Conservation (phyloP, 2,888 invertebrate species). For the Coleophora flavipennella region DNA sequence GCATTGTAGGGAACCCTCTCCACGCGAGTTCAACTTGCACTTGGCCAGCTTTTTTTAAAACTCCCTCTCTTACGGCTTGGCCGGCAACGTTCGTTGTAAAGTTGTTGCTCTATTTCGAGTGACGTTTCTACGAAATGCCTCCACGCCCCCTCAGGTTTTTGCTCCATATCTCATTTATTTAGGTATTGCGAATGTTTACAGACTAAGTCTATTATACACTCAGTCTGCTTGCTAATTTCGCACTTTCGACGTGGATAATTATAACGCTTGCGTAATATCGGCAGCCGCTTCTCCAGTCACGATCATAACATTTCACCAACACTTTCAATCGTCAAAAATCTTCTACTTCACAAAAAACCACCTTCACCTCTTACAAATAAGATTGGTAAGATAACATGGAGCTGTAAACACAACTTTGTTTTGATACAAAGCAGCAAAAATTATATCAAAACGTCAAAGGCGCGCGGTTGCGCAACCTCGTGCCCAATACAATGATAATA, state of each 20-base stretch:
- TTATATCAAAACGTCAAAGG: constrained; percentile 68
- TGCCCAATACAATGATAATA: constrained; percentile 54
- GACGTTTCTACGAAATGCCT: too few relatives aligned
- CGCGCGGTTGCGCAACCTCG: constrained; percentile 64
- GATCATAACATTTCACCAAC: constrained; percentile 41
- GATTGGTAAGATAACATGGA: constrained; percentile 7
- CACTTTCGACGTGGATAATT: constrained; percentile 66
- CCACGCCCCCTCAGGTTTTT: background rate
- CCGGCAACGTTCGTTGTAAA: too few relatives aligned
- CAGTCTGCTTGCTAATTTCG: constrained; percentile 46
- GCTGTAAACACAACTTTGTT: constrained; percentile 20
- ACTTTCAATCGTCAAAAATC: constrained; percentile 13
- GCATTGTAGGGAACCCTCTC: too few relatives aligned
- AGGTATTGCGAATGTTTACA: constrained; percentile 22
- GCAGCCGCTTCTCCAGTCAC: constrained; percentile 65
- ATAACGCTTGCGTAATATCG: constrained; percentile 56
- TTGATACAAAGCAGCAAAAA: constrained; percentile 58
- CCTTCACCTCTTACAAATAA: constrained; percentile 19
- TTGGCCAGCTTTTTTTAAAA: too few relatives aligned
- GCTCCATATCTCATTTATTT: constrained; percentile 5
- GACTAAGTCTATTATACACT: constrained; percentile 18
- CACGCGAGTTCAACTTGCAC: too few relatives aligned
- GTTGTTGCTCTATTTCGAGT: too few relatives aligned
- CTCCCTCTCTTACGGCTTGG: too few relatives aligned
- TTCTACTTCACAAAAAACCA: constrained; percentile 5